Base-by-base conservation (phyloP, 2,888 invertebrate genomes). In the Rambutsinella grinnellia region DNA sequence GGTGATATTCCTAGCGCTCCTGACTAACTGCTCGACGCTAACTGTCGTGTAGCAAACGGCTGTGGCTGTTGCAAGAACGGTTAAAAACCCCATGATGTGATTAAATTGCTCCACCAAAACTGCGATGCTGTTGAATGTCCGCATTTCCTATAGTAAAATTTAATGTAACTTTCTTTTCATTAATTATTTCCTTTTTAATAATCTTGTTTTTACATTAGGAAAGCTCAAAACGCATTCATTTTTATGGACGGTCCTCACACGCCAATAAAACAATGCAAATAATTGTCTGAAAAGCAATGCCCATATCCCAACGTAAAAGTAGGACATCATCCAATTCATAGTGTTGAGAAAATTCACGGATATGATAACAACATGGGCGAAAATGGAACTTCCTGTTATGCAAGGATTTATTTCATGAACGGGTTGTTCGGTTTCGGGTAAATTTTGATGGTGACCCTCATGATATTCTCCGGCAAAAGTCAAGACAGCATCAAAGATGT, bases 261-360 rank as follows among this genome's bases (percentile, higher is more conserved):
- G 56, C 56, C 54, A 36, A 15, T 36, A 49, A 19, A 63, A 63
- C 3, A 63, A 23, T 10, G 10, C 1, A 57, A 63, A 71, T 3
- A 71, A 24, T 23, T 71, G 57, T 2, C 71, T 61, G 15, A 57
- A 71, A 2, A 56, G 21, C 13, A 71, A 15, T 3, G 49, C 63
- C 71, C 57, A 63, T 26, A 17, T 24, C 2, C 66, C 65, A 26
- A 60, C 26, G 44, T 53, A 53, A n/a, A 51, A 8, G 17, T 44
- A 72, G 15, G 66, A 60, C 6, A 58, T 27, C 58, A 60, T 72
- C 72, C 72, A 72, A 19, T 21, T 58, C 19, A 53, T 58, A 15
- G 72, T 65, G 24, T 58, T 72, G 1, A 60, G 46, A n/a, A 72
- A 60, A 36, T 72, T 72, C 0, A 60, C 65, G 26, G 44, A 3